Conservation (phyloP, 2,888 invertebrate genomes). For the Sinohyriopsis cumingii region DNA sequence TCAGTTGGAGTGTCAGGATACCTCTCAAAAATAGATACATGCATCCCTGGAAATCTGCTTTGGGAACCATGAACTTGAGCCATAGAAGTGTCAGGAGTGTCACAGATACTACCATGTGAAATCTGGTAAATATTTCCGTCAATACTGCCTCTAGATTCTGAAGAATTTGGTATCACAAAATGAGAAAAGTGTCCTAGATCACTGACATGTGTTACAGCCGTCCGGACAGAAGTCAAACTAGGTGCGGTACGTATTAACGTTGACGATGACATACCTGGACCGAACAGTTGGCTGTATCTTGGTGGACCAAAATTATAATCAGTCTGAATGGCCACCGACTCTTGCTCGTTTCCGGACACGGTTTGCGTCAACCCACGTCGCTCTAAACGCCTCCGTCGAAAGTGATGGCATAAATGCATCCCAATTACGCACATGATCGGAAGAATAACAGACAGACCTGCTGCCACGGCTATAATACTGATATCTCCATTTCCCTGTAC, state of each 20-base stretch:
- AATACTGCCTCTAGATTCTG: too few species aligned
- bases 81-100: too few species aligned
- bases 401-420: constrained; percentile 26
- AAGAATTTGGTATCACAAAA: too few species aligned
- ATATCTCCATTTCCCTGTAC: constrained; percentile 6
- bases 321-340: constrained; percentile 9
- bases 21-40: constrained; percentile 28
- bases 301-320: constrained; percentile 23
- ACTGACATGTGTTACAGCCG: too few species aligned
- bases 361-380: constrained; percentile 1
- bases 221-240: too few species aligned
- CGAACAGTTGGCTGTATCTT: constrained; percentile 29
- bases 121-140: too few species aligned
- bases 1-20: too few species aligned
- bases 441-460: constrained; percentile 29
- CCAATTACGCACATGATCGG: constrained; percentile 30
- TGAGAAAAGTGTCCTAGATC: too few species aligned
- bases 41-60: constrained; percentile 24
- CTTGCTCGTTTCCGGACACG: constrained; percentile 8
- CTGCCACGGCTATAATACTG: constrained; percentile 28
- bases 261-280: background rate
- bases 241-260: too few species aligned
- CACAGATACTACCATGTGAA: too few species aligned
- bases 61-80: too few species aligned
- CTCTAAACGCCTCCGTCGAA: constrained; percentile 9